Evolutionary conservation across 2,888 invertebrate genomes (phyloP), one percentile per base, ranked within the genome.

Genomic region (Agrotis clavis): DNA sequence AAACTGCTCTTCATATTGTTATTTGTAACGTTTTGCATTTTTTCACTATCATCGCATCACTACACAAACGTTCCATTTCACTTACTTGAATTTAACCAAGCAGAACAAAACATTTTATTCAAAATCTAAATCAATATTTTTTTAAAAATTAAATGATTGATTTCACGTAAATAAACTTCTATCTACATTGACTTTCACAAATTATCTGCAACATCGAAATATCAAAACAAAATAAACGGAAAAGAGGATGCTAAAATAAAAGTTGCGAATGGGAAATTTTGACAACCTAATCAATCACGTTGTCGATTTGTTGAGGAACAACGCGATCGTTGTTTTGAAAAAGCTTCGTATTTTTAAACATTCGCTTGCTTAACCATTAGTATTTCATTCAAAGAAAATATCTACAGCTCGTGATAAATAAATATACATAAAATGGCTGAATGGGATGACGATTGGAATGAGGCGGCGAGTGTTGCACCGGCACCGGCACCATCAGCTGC

Each of bases 401-500:
- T 14, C 30, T 16, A 56, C 11, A 13, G 47, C 18, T 59, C 4
- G 60, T 71, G 53, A 54, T 57, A 59, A 62, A 51, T 70, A 56
- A 48, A 62, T 35, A 60, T 9, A 51, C 47, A 5, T 72, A 69
- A 81, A 71, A 94, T 92, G 91, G 89, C 90, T 71, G 92, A 92
- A 81, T 92, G 90, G 85, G 92, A 93, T 74, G 93, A 94, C 48
- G 93, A 94, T 77, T 92, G 94, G 90, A 86, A 82, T 67, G 90
- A 90, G 60, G 87, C 90, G 60, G 76, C 76, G 7, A 59, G 48
- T 65, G 76, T 73, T 45, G 78, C 82, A 41, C 84, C 88, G 59
- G 82, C 87, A 59, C 79, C 86, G 50, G 81, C 87, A 59, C 81
- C 87, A 35, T 84, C 87, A 67, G 77, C 81, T 61, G 87, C 87